Percentiles rank a stretch among this genome's conserved stretches.
Conservation (phyloP, 2,888 invertebrate species). For the Stenolophus ochropezus region DNA sequence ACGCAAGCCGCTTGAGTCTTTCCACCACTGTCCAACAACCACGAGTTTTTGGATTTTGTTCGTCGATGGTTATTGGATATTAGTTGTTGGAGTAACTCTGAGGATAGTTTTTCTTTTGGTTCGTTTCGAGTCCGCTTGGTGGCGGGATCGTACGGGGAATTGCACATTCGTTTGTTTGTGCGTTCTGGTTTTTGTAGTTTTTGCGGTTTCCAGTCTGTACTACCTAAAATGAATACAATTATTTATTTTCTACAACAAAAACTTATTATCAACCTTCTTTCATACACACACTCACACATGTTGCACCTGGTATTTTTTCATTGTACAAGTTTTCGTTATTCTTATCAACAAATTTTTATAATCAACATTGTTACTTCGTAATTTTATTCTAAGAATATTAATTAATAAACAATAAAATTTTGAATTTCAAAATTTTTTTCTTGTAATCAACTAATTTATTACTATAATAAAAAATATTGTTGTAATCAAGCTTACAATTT, state of each 20-base stretch:
- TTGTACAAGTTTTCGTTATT: not conserved
- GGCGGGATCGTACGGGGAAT: constrained; percentile 66
- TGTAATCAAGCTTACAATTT: too few species aligned
- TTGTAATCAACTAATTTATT: too few species aligned
- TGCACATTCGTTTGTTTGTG: constrained; percentile 65
- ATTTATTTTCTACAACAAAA: not conserved
- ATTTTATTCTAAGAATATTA: not conserved
- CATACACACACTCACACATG: not conserved
- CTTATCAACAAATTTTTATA: not conserved
- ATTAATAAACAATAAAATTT: too few species aligned
- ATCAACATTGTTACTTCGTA: constrained; percentile 4
- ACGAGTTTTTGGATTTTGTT: constrained; percentile 70
- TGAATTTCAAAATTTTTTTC: not conserved
- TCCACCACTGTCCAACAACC: constrained; percentile 70
- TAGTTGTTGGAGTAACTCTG: constrained; percentile 78
- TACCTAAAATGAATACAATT: constrained; percentile 61
- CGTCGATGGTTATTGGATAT: constrained; percentile 73
- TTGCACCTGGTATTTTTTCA: not conserved
- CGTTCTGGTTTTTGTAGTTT: constrained; percentile 48
- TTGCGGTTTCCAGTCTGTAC: constrained; percentile 61
- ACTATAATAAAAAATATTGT: too few species aligned
- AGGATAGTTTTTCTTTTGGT: constrained; percentile 71
- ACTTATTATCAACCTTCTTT: not conserved
- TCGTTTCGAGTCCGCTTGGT: constrained; percentile 67
- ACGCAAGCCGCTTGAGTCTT: constrained; percentile 70